These are phyloP conservation scores for Parelbella ahira DNA, from an alignment of 2,888 invertebrate species.

Conservation along the genomic window DNA sequence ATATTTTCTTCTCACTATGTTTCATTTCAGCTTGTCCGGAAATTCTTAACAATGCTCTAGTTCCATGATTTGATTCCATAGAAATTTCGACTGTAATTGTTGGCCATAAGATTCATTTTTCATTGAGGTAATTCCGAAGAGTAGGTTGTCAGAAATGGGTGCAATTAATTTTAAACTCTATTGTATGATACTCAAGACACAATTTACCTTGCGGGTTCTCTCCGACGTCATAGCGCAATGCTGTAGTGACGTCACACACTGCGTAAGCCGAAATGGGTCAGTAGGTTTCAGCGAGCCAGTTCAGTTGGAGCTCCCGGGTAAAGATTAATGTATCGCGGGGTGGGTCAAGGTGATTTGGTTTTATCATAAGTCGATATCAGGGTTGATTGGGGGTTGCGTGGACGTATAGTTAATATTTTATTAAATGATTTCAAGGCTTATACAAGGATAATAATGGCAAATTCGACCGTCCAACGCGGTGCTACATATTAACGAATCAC, in stretches of 20 bases:
- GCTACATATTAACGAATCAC: no score
- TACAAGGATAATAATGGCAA: not conserved
- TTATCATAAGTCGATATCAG: not conserved
- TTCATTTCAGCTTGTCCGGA: conserved; percentile 6
- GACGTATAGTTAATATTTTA: not conserved
- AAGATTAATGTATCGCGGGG: conserved; percentile 6
- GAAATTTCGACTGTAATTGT: conserved; percentile 15
- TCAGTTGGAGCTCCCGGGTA: conserved; percentile 7
- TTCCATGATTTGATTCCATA: conserved; percentile 12
- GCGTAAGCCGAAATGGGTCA: conserved; percentile 44
- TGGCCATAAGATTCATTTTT: conserved; percentile 10
- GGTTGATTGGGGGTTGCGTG: not conserved
- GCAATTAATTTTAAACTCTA: conserved; percentile 32
- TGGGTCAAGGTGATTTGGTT: conserved; percentile 2
- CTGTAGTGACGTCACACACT: conserved; percentile 46
- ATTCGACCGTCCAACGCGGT: no score
- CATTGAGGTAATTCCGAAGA: conserved; percentile 5
- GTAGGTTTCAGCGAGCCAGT: conserved; percentile 26
- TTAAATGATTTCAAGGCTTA: not conserved
- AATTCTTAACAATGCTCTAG: conserved; percentile 18
- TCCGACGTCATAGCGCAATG: conserved; percentile 39
- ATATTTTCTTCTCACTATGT: conserved; percentile 14
- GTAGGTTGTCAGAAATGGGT: conserved; percentile 15
- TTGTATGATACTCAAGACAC: conserved; percentile 26
- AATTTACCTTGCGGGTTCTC: conserved; percentile 24